phyloP scores from a whole-genome alignment of 2,113 vertebrate species.

The Erythrocercus mccallii region DNA sequence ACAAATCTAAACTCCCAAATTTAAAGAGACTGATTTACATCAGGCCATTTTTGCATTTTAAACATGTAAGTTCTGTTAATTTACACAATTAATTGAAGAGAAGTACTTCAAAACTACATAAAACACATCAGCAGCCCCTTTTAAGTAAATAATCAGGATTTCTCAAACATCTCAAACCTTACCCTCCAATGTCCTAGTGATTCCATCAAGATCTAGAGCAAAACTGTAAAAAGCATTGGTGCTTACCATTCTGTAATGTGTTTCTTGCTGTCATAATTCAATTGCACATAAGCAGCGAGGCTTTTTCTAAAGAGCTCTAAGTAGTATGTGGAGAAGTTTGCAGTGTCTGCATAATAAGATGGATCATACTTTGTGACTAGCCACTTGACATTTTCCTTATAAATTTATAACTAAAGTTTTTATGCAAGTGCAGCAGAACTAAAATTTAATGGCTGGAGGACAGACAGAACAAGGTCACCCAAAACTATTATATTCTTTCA shows the following conservation, averaged over 20 bases:
- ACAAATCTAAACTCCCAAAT: not conserved
- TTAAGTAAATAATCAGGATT: not conserved
- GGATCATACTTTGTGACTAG: not conserved
- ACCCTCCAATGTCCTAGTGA: not conserved
- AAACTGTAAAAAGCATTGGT: not conserved
- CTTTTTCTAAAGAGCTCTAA: not conserved
- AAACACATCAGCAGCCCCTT: not conserved
- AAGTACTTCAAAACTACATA: not conserved
- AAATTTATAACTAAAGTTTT: slow-evolving; percentile 32
- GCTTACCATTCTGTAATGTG: not conserved
- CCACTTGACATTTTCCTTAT: not conserved
- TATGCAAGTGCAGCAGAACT: slow-evolving; percentile 16
- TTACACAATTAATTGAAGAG: not conserved
- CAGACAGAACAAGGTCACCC: slow-evolving; percentile 26
- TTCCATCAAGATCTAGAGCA: not conserved
- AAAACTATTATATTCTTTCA: not conserved
- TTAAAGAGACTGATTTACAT: not conserved
- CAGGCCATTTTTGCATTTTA: not conserved
- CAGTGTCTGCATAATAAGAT: not conserved
- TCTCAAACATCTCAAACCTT: not conserved
- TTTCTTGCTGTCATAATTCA: not conserved
- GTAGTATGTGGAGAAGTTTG: not conserved
- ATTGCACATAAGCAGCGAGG: not conserved
- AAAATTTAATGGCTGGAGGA: slow-evolving; percentile 9
- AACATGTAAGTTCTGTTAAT: not conserved